Conservation (phyloP, 2,888 invertebrate species). For the Osmoderma eremita region DNA sequence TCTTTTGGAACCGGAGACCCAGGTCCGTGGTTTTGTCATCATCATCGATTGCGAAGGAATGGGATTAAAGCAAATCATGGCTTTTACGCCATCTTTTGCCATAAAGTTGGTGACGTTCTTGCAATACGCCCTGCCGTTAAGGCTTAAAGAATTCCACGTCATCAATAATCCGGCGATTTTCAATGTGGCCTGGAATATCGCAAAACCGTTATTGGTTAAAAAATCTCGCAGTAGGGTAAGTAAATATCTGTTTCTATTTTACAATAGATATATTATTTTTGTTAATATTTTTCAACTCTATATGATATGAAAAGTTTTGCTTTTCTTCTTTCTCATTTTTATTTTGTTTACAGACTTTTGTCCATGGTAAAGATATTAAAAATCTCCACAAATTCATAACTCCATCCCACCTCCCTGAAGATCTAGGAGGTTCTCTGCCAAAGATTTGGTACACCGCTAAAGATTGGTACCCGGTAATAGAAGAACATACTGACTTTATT, state of each 20-base stretch:
- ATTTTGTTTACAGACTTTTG: slow-evolving; percentile 78
- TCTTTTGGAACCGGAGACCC: slow-evolving; percentile 79
- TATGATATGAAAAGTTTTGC: too few species aligned
- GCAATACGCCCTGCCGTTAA: slow-evolving; percentile 86
- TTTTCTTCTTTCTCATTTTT: slow-evolving; percentile 63
- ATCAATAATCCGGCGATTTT: slow-evolving; percentile 87
- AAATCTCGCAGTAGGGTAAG: slow-evolving; percentile 81
- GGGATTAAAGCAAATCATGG: slow-evolving; percentile 76
- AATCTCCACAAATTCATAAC: slow-evolving; percentile 78
- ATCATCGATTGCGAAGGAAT: slow-evolving; percentile 85
- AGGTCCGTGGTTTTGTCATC: slow-evolving; percentile 82
- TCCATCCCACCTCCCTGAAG: slow-evolving; percentile 75
- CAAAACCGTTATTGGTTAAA: slow-evolving; percentile 83
- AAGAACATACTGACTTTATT: slow-evolving; percentile 72
- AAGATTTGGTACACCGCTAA: slow-evolving; percentile 80
- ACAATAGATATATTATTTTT: too few species aligned
- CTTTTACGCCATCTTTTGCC: slow-evolving; percentile 78
- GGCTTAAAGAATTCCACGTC: slow-evolving; percentile 86
- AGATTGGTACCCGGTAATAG: slow-evolving; percentile 80
- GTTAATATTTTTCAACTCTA: too few species aligned
- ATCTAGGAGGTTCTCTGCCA: slow-evolving; percentile 80
- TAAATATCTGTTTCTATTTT: too few species aligned
- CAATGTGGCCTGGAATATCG: slow-evolving; percentile 85
- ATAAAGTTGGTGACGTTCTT: slow-evolving; percentile 82
- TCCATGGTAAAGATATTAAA: slow-evolving; percentile 83